phyloP scores from a whole-genome alignment of 2,888 invertebrate genomes.

The Leptodirus hochenwartii region DNA sequence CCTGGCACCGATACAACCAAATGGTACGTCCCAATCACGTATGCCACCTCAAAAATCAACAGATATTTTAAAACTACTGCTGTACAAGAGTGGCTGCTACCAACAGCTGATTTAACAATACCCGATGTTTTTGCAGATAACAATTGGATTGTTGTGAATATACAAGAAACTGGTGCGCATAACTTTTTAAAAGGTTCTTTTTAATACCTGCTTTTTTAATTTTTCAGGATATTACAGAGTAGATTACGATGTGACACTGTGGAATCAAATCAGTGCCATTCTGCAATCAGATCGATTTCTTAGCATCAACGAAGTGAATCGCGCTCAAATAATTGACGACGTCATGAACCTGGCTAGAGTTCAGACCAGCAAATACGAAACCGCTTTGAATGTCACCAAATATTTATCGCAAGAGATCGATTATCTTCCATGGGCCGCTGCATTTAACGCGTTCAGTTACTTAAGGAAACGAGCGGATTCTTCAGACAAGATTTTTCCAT shows the following conservation, averaged over 20 bases:
- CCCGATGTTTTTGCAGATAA: too few relatives aligned
- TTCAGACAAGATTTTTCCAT: too few relatives aligned
- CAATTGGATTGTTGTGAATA: constrained; percentile 39
- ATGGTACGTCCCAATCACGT: constrained; percentile 34
- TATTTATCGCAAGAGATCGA: constrained; percentile 50
- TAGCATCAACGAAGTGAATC: too few relatives aligned
- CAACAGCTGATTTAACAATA: too few relatives aligned
- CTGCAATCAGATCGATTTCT: constrained; percentile 21
- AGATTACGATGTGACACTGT: constrained; percentile 33
- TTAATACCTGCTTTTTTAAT: too few relatives aligned
- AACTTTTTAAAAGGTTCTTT: too few relatives aligned
- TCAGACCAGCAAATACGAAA: constrained; percentile 36
- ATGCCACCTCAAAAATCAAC: constrained; percentile 25
- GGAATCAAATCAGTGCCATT: constrained; percentile 15
- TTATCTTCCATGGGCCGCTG: constrained; percentile 66
- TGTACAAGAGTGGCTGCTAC: not conserved
- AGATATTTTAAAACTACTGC: too few relatives aligned
- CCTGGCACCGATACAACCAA: too few relatives aligned
- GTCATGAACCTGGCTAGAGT: constrained; percentile 54
- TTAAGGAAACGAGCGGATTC: constrained; percentile 20
- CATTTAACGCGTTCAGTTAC: constrained; percentile 29
- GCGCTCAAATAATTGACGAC: constrained; percentile 68
- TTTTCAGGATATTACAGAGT: constrained; percentile 46
- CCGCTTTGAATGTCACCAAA: constrained; percentile 43
- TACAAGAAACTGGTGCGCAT: too few relatives aligned